These are phyloP conservation scores for Silvanus unidentatus DNA, from an alignment of 2,888 invertebrate genomes.

Conservation along the genomic window DNA sequence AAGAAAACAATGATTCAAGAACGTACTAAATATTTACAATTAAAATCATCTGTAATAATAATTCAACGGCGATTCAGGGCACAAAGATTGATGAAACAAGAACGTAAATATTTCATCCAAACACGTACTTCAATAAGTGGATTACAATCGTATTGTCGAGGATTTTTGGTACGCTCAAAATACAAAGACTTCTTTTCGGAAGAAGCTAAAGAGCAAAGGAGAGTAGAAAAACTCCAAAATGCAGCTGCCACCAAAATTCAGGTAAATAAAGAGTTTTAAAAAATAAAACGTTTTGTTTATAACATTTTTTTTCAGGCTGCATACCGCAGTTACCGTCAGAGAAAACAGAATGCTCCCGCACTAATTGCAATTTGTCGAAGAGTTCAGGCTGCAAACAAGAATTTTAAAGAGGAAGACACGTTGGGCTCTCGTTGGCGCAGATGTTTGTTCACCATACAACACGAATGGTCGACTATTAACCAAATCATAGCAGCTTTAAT, in stretches of 20 bases:
- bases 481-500: not conserved
- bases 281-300: too few relatives aligned
- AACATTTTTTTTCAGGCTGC: too few relatives aligned
- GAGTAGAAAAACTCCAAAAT: constrained; percentile 38
- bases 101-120: constrained; percentile 18
- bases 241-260: constrained; percentile 62
- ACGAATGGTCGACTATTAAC: not conserved
- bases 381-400: too few relatives aligned
- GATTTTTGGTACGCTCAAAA: constrained; percentile 30
- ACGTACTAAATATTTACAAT: too few relatives aligned
- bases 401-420: too few relatives aligned
- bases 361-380: too few relatives aligned
- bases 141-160: constrained; percentile 43
- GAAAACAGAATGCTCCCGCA: too few relatives aligned
- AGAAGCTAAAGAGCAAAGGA: constrained; percentile 40
- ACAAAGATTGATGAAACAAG: constrained; percentile 21
- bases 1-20: too few relatives aligned
- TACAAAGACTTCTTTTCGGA: constrained; percentile 24
- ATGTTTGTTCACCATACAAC: not conserved
- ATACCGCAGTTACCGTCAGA: too few relatives aligned
- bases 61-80: too few relatives aligned
- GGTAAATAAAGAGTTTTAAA: constrained; percentile 37
- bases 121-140: constrained; percentile 8
- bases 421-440: not conserved
- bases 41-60: too few relatives aligned